Evolutionary conservation across 2,888 invertebrate genomes (phyloP).

Genomic region (Pardosa pseudoannulata): DNA sequence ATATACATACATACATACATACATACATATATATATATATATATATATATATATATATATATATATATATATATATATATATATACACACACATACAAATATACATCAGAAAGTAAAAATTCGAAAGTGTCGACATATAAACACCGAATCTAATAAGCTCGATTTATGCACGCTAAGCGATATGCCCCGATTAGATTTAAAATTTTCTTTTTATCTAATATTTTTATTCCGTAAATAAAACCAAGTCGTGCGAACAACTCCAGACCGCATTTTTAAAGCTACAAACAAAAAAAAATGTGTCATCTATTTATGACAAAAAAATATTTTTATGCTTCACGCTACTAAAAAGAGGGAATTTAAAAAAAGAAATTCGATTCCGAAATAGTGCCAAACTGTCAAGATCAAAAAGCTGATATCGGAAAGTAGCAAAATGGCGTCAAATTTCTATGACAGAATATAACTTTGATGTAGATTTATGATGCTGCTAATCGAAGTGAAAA

Average conservation of each 20-base stretch:
- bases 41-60: no score
- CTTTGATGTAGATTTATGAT: no score
- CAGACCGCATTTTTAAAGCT: neutral
- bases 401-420: no score
- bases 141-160: neutral
- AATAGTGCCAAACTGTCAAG: neutral
- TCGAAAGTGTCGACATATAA: neutral
- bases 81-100: no score
- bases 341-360: neutral
- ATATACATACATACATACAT: no score
- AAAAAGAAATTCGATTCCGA: neutral
- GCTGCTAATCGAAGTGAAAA: no score
- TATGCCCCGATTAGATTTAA: neutral
- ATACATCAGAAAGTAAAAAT: neutral
- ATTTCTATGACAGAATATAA: no score
- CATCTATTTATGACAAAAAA: slow-evolving; percentile 8
- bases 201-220: neutral
- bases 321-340: neutral
- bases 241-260: neutral
- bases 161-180: neutral
- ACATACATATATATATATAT: no score
- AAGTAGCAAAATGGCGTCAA: no score
- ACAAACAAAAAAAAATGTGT: neutral
- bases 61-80: no score
- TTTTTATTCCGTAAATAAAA: neutral